Conservation (phyloP, 2,888 invertebrate genomes). For the Anoplius nigerrimus region DNA sequence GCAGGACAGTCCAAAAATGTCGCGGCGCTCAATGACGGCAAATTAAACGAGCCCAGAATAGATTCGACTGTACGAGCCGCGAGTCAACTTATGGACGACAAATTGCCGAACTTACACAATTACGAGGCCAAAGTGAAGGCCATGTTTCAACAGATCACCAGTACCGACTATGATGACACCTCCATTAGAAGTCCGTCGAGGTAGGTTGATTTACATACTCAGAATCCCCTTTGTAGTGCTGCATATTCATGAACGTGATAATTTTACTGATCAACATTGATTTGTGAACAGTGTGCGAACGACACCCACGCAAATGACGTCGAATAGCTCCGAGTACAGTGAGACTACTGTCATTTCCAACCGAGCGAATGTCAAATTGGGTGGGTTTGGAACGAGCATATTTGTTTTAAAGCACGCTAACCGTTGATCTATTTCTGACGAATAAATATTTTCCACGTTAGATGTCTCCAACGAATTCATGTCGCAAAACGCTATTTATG, state of each 20-base stretch:
- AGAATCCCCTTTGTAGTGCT: neutral
- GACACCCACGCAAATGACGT: slow-evolving; percentile 31
- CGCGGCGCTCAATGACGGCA: neutral
- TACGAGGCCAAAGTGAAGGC: too few species aligned
- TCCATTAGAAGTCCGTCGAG: slow-evolving; percentile 10
- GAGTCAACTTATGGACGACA: neutral
- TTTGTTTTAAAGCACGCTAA: neutral
- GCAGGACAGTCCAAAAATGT: slow-evolving; percentile 26
- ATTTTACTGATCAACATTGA: neutral
- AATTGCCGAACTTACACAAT: slow-evolving; percentile 1
- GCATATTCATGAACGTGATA: neutral
- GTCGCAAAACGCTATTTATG: slow-evolving; percentile 18
- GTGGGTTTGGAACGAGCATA: slow-evolving; percentile 22
- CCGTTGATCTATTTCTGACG: neutral
- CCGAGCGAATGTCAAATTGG: slow-evolving; percentile 26
- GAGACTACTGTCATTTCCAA: slow-evolving; percentile 29
- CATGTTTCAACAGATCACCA: slow-evolving; percentile 22
- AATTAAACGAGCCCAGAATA: too few species aligned
- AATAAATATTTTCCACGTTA: slow-evolving; percentile 6
- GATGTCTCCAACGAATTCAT: slow-evolving; percentile 31
- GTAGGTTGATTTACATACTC: slow-evolving; percentile 1
- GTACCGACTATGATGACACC: neutral
- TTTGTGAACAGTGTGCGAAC: slow-evolving; percentile 33
- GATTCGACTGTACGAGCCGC: neutral
- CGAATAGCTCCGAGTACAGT: slow-evolving; percentile 33